Percentiles rank a stretch among this genome's conserved stretches.
These are phyloP conservation scores for Platerodrilus igneus DNA, from an alignment of 2,888 invertebrate species.

Conservation along the genomic window DNA sequence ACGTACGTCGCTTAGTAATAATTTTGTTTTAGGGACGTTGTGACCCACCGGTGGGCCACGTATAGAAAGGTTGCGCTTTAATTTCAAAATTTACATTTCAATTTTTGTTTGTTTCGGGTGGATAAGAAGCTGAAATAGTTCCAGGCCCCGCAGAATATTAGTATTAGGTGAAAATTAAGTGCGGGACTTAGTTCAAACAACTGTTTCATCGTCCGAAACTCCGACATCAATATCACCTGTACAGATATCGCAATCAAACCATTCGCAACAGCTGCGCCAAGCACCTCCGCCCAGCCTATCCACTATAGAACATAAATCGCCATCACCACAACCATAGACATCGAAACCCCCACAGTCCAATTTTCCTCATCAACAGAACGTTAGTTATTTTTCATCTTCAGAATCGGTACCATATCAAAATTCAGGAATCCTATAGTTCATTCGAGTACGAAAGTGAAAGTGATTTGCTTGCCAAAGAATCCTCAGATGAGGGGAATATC, in stretches of 20 bases:
- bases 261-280: not conserved
- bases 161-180: too few species aligned
- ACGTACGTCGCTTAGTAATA: too few species aligned
- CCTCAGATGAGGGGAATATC: not conserved
- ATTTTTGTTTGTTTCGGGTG: too few species aligned
- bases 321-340: too few species aligned
- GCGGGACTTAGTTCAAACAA: too few species aligned
- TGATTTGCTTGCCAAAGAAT: not conserved
- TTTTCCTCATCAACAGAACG: not conserved
- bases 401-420: slow-evolving; percentile 1
- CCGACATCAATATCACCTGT: slow-evolving; percentile 1
- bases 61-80: too few species aligned
- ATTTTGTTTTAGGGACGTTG: too few species aligned
- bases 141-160: too few species aligned
- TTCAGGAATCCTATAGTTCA: not conserved
- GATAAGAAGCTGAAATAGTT: too few species aligned
- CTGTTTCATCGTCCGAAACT: not conserved
- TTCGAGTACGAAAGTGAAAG: not conserved
- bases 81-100: too few species aligned
- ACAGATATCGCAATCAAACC: not conserved
- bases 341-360: not conserved
- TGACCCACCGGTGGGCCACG: too few species aligned
- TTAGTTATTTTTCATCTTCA: slow-evolving; percentile 1
- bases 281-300: not conserved
- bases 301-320: too few species aligned